Evolutionary conservation across 2,113 vertebrate species (phyloP).

Genomic region (Muntiacus reevesi): DNA sequence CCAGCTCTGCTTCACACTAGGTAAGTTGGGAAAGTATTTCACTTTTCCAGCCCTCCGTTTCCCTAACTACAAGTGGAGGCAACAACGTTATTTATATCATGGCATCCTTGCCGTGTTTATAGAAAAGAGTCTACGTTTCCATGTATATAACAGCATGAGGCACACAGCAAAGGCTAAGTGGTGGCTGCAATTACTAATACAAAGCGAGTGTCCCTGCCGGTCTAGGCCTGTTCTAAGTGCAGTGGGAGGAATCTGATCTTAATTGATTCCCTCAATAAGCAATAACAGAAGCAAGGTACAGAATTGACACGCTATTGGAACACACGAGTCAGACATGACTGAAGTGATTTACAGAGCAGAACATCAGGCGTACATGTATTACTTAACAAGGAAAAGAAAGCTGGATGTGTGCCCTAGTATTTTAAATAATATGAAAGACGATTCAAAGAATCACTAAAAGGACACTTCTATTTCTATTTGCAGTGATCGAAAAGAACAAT

Average conservation of each 20-base stretch:
- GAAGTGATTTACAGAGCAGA: background rate
- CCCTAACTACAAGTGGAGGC: background rate
- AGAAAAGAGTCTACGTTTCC: background rate
- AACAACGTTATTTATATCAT: background rate
- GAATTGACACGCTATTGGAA: background rate
- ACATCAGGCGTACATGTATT: background rate
- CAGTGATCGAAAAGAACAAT: background rate
- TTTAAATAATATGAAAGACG: constrained; percentile 19
- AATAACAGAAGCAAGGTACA: background rate
- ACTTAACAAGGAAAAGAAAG: constrained; percentile 9
- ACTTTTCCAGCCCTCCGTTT: background rate
- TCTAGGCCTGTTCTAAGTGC: background rate
- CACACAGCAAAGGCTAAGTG: background rate
- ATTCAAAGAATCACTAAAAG: constrained; percentile 16
- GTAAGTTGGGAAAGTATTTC: background rate
- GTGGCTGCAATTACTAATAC: background rate
- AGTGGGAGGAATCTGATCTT: background rate
- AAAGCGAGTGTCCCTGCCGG: background rate
- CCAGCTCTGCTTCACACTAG: background rate
- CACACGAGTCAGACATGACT: background rate
- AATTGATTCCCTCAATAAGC: background rate
- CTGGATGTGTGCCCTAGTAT: background rate
- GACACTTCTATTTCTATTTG: background rate
- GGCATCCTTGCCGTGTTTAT: background rate
- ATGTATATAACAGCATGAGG: background rate